A percentile compares a stretch with the other conserved stretches of the same genome.
phyloP scores from a whole-genome alignment of 2,888 invertebrate genomes.

The Spodoptera exigua region DNA sequence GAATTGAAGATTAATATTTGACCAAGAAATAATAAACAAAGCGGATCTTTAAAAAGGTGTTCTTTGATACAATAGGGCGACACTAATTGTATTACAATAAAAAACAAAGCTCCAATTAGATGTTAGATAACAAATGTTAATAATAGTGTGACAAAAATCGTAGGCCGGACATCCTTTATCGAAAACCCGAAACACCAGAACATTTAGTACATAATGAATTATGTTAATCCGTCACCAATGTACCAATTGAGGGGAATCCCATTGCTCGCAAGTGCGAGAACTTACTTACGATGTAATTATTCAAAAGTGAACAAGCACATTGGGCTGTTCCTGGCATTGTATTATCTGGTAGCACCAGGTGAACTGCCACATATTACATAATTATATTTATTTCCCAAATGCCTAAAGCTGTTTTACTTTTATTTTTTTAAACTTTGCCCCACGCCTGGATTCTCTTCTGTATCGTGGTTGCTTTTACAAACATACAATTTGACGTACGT shows the following conservation, averaged over 20 bases:
- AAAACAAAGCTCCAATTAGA: conserved; percentile 28
- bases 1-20: too few species aligned
- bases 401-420: too few species aligned
- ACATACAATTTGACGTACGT: too few species aligned
- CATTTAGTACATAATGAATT: conserved; percentile 63
- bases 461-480: too few species aligned
- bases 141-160: conserved; percentile 37
- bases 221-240: conserved; percentile 73
- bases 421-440: too few species aligned
- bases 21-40: neutral
- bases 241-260: conserved; percentile 71
- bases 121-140: conserved; percentile 29
- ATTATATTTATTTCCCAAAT: too few species aligned
- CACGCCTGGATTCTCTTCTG: too few species aligned
- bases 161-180: conserved; percentile 72
- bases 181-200: conserved; percentile 52
- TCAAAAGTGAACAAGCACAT: conserved; percentile 24
- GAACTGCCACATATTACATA: too few species aligned
- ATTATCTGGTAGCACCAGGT: too few species aligned
- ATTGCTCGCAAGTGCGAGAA: conserved; percentile 38
- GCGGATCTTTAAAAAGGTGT: conserved; percentile 6
- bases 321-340: too few species aligned
- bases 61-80: conserved; percentile 11
- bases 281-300: conserved; percentile 19
- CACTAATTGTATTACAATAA: conserved; percentile 17